Evolutionary conservation across 2,888 invertebrate genomes (phyloP), one percentile per base, ranked within the genome.

Genomic region (Tachystola acroxantha): DNA sequence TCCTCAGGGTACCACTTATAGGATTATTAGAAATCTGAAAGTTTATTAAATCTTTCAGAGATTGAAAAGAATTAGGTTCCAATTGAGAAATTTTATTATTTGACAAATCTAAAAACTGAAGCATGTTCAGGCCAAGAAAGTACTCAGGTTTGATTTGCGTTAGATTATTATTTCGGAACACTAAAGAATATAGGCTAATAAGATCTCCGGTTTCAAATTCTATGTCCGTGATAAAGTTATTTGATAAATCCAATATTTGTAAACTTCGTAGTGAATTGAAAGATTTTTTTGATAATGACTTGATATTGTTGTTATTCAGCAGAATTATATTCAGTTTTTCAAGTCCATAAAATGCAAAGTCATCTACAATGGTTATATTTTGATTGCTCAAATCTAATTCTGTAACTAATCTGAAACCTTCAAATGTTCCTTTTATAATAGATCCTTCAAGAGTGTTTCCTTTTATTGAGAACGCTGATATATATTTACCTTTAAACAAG

Each of bases 11-110:
- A 1, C 69, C 70, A 27, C 38, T 47, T 11, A 79, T 39, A 3
- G 73, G 72, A 49, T 80, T 81, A 19, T 64, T 58, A 5, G 65
- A 64, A 20, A 81, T 54, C 54, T 63, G 44, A 36, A 82, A 63
- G 43, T 51, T 63, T n/a, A 57, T 52, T 24, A 81, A 53, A 39
- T 55, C 53, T 12, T 40, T 47, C 7, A 78, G 40, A 1, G 57
- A 51, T 25, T 46, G 36, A 42, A 80, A 80, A 9, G 68, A 64
- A 37, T 62, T 56, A 1, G 57, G 37, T 38, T 64, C 60, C 9
- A 81, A 47, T 19, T 44, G 40, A 1, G 64, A 42, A 36, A 81
- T 72, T 31, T 66, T 59, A 38, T 82, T 82, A 32, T 64, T 45
- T 9, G 78, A 70, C 14, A 81, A 38, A 57, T 80, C 75, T 34